These are phyloP conservation scores for Labroides dimidiatus DNA, from an alignment of 2,797 vertebrate species.

Conservation along the genomic window DNA sequence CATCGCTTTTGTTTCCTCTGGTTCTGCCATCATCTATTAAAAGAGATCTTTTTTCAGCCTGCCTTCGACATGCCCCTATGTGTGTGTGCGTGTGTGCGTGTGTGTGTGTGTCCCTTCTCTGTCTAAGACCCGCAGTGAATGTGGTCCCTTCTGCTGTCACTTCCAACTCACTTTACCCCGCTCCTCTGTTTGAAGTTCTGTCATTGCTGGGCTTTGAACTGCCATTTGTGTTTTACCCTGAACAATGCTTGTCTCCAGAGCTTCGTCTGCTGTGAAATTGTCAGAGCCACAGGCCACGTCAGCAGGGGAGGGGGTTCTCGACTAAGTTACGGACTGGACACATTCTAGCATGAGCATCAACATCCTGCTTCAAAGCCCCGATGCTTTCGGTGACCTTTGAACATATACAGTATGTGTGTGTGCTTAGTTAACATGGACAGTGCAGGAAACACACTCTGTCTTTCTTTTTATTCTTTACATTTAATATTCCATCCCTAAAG, in stretches of 20 bases:
- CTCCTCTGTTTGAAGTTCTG: constrained; percentile 71
- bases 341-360: constrained; percentile 20
- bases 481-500: constrained; percentile 16
- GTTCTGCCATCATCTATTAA: constrained; percentile 58
- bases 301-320: constrained; percentile 16
- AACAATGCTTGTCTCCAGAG: constrained; percentile 50
- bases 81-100: too few species aligned
- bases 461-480: constrained; percentile 14
- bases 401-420: constrained; percentile 30
- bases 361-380: constrained; percentile 17
- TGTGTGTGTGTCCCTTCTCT: constrained; percentile 5
- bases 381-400: constrained; percentile 36
- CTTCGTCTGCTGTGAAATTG: constrained; percentile 65
- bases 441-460: constrained; percentile 1
- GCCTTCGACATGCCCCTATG: constrained; percentile 5
- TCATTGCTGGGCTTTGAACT: constrained; percentile 80
- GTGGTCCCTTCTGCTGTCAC: constrained; percentile 70
- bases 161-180: constrained; percentile 64
- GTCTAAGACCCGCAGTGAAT: constrained; percentile 49
- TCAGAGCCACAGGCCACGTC: constrained; percentile 61
- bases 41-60: constrained; percentile 48
- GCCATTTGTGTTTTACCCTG: constrained; percentile 75
- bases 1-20: constrained; percentile 36
- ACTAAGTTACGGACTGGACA: constrained; percentile 36
- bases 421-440: constrained; percentile 41